Conservation (phyloP, 2,797 vertebrate genomes). For the Platyrinchus mystaceus region DNA sequence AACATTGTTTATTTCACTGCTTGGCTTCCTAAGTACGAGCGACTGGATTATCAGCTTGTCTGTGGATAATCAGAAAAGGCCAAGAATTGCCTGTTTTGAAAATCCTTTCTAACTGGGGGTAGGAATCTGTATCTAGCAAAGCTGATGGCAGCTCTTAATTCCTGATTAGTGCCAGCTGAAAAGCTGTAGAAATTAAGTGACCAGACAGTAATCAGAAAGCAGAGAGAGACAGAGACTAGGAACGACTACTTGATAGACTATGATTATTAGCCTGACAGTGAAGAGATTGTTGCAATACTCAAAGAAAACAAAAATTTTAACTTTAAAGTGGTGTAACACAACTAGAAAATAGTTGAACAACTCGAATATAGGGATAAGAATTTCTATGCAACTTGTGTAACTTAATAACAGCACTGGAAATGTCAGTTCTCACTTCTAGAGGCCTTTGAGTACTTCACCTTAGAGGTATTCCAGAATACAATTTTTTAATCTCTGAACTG, state of each 20-base stretch:
- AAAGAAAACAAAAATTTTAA: neutral
- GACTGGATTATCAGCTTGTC: slow-evolving; percentile 88
- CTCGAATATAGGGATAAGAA: neutral
- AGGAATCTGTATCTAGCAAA: slow-evolving; percentile 72
- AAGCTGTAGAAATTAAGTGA: slow-evolving; percentile 83
- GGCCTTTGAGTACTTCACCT: neutral
- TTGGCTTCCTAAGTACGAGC: slow-evolving; percentile 87
- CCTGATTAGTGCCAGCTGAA: slow-evolving; percentile 84
- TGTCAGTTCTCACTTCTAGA: neutral
- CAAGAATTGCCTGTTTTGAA: slow-evolving; percentile 89
- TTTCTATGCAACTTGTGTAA: neutral
- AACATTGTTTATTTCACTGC: slow-evolving; percentile 90
- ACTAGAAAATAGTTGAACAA: neutral
- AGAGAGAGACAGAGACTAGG: neutral
- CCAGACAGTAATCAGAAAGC: slow-evolving; percentile 81
- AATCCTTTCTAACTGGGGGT: slow-evolving; percentile 77
- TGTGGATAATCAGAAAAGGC: slow-evolving; percentile 83
- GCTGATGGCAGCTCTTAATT: slow-evolving; percentile 84
- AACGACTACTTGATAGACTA: neutral
- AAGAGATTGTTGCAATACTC: neutral
- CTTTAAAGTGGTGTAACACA: neutral
- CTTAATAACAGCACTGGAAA: neutral
- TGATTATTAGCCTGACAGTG: slow-evolving; percentile 32
- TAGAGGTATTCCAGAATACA: neutral
- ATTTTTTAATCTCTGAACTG: neutral